Evolutionary conservation across 2,888 invertebrate species (phyloP).

Genomic region (Parelbella ahira): DNA sequence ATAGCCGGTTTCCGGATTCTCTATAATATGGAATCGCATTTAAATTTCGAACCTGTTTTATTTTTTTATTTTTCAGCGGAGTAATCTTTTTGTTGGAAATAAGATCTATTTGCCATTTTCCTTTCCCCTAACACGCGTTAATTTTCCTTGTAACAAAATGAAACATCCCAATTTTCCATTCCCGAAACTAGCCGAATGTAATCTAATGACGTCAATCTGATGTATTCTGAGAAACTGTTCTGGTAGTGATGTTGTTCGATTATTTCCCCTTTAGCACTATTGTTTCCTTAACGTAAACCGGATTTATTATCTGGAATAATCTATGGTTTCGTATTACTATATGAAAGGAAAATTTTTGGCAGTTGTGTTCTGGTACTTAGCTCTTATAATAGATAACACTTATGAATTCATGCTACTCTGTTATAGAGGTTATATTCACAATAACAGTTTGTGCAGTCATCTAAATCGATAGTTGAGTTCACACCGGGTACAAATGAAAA

Average conservation of each 20-base stretch:
- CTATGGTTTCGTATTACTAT: slow-evolving; percentile 1
- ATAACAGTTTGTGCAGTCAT: slow-evolving; percentile 1
- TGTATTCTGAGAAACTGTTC: slow-evolving; percentile 46
- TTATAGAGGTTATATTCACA: slow-evolving; percentile 3
- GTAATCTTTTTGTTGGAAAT: too few relatives aligned
- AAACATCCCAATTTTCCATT: slow-evolving; percentile 46
- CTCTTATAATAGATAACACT: slow-evolving; percentile 4
- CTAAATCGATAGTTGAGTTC: not conserved
- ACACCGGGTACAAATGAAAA: too few relatives aligned
- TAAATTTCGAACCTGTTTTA: too few relatives aligned
- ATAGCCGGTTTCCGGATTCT: too few relatives aligned
- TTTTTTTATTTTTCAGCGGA: too few relatives aligned
- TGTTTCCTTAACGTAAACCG: slow-evolving; percentile 34
- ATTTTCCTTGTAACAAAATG: slow-evolving; percentile 51
- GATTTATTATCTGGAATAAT: slow-evolving; percentile 14
- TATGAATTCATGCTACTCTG: slow-evolving; percentile 9
- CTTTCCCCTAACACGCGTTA: slow-evolving; percentile 37
- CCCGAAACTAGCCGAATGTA: slow-evolving; percentile 43
- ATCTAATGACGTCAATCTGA: slow-evolving; percentile 59
- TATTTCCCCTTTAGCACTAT: slow-evolving; percentile 38
- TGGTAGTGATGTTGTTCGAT: slow-evolving; percentile 37
- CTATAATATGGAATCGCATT: too few relatives aligned
- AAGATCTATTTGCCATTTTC: too few relatives aligned
- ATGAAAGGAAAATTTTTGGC: slow-evolving; percentile 6
- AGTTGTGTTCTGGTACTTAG: not conserved